phyloP scores from a whole-genome alignment of 2,888 invertebrate genomes.

The Creontiades dilutus region DNA sequence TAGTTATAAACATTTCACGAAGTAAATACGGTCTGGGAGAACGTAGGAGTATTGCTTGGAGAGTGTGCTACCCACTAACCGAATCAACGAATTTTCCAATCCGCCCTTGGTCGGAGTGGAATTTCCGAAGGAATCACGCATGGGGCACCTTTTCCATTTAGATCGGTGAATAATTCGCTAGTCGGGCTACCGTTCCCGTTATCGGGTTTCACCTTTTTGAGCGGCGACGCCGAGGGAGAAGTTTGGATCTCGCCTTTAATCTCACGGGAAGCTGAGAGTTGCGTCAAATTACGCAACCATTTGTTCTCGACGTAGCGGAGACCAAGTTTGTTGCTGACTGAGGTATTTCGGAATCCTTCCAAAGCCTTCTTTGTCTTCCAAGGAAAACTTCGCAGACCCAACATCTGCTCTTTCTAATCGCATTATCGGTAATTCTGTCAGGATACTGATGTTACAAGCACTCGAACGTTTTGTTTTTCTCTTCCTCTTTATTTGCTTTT shows the following conservation, averaged over 20 bases:
- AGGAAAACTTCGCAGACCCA: neutral
- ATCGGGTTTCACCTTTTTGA: neutral
- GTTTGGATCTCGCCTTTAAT: neutral
- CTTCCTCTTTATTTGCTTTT: neutral
- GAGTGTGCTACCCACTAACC: neutral
- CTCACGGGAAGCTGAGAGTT: neutral
- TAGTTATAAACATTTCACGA: neutral
- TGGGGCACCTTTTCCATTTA: neutral
- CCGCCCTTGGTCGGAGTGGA: neutral
- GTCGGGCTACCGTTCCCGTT: neutral
- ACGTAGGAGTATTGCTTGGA: too few species aligned
- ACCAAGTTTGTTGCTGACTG: conserved; percentile 4
- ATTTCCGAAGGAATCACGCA: neutral
- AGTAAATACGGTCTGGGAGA: neutral
- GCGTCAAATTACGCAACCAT: neutral
- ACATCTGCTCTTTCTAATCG: conserved; percentile 11
- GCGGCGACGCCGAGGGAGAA: neutral
- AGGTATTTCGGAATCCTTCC: conserved; percentile 21
- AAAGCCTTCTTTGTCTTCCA: neutral
- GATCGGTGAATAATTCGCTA: neutral
- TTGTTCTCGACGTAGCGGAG: neutral
- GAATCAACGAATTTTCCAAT: neutral
- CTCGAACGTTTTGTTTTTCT: neutral
- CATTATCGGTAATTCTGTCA: conserved; percentile 11
- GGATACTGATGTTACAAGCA: neutral